Evolutionary conservation across 2,888 invertebrate genomes (phyloP), one percentile per base, ranked within the genome.

Genomic region (Zygogramma bicolorata): DNA sequence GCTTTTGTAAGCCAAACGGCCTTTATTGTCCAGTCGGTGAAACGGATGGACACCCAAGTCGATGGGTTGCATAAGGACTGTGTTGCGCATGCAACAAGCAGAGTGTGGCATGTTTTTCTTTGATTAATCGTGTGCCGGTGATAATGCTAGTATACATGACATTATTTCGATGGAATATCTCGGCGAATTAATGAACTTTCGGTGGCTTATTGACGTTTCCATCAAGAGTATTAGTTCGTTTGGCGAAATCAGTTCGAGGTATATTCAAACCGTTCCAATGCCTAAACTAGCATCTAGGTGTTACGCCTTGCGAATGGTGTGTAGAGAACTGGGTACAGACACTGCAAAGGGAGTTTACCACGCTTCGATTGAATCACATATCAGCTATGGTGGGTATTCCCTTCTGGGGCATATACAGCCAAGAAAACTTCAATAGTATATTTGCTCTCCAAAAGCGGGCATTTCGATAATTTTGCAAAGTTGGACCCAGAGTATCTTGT

Each of bases 101-200:
- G 60, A 34, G 60, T 60, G 60, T 60, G 60, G 60, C 40, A 58
- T 59, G 22, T 66, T 66, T 66, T 66, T 38, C 40, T 40, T 57
- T 66, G 58, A 66, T 66, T 58, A 66, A 66, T 66, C 20, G 53
- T 66, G 53, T 53, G 66, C 34, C 66, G 20, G n/a, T 58, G 46
- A 58, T 38, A 66, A 58, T 40, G 40, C 57, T 53, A 57, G 25
- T 57, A 20, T 29, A 65, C 65, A 63, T 63, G 46, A 63, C 65
- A 31, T 57, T 65, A 57, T 65, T 65, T 57, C 57, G 58, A 58
- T 57, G 53, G 27, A 65, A 65, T 65, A 65, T 65, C 63, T 46
- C 3, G n/a, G 13, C n/a, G 13, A 53, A 53, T 53, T 53, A 53
- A 53, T 53, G 27, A 53, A 53, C 53, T 27, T 53, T 53, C n/a